phyloP scores from a whole-genome alignment of 2,888 invertebrate species.

The Caenorhabditis drosophilae region DNA sequence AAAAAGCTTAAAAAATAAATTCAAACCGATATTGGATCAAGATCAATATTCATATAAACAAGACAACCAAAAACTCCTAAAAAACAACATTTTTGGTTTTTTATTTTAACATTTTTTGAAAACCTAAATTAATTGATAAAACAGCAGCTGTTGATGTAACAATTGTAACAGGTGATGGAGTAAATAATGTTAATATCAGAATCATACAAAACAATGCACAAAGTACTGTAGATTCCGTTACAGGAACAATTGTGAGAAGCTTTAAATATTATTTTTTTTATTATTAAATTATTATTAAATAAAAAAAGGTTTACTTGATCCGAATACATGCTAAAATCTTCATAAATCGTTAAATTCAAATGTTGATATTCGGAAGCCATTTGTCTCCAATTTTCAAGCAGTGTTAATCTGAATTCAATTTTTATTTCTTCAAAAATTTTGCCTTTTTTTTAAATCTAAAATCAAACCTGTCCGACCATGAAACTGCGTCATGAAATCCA shows the following conservation, averaged over 20 bases:
- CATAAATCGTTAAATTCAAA: constrained; percentile 68
- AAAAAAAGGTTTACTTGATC: constrained; percentile 55
- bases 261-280: constrained; percentile 24
- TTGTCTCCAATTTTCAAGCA: constrained; percentile 58
- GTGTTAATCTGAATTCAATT: too few relatives aligned
- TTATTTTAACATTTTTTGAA: too few relatives aligned
- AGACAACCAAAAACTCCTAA: constrained; percentile 67
- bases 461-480: constrained; percentile 59
- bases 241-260: constrained; percentile 65
- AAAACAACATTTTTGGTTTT: too few relatives aligned
- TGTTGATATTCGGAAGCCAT: constrained; percentile 62
- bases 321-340: constrained; percentile 68
- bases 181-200: constrained; percentile 64
- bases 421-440: too few relatives aligned
- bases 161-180: constrained; percentile 63
- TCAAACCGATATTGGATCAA: constrained; percentile 65
- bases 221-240: constrained; percentile 64
- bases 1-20: not conserved
- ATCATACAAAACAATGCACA: constrained; percentile 68
- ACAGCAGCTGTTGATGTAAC: constrained; percentile 61
- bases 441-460: too few relatives aligned
- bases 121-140: constrained; percentile 66
- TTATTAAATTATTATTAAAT: too few relatives aligned
- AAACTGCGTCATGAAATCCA: constrained; percentile 67
- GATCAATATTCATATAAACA: constrained; percentile 61